A percentile compares a stretch with the other conserved stretches of the same genome.
phyloP scores from a whole-genome alignment of 2,113 vertebrate genomes.

The Copsychus sechellarum region DNA sequence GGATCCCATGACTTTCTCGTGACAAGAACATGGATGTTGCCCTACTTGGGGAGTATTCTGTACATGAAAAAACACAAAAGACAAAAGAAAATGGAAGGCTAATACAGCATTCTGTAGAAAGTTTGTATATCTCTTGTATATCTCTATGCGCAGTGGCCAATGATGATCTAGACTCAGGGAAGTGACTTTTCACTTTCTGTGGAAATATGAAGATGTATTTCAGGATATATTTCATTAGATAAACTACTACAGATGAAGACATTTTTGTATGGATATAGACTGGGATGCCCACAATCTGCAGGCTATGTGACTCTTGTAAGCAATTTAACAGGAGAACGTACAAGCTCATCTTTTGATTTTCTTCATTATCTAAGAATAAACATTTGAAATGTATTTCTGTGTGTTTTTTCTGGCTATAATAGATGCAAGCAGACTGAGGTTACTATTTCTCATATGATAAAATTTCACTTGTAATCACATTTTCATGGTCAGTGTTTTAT shows the following conservation, averaged over 20 bases:
- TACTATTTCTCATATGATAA: background rate
- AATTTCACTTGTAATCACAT: background rate
- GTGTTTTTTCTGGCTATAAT: background rate
- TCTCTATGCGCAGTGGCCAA: background rate
- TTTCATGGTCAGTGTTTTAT: slow-evolving; percentile 56
- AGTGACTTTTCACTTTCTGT: background rate
- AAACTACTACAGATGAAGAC: background rate
- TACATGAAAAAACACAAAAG: background rate
- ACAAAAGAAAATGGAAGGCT: background rate
- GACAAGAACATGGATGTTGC: background rate
- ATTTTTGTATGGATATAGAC: background rate
- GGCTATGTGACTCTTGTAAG: background rate
- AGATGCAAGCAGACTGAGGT: background rate
- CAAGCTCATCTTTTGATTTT: background rate
- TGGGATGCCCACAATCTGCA: background rate
- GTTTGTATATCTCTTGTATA: background rate
- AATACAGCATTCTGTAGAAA: background rate
- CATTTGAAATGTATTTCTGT: background rate
- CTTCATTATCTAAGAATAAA: background rate
- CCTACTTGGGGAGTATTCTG: background rate
- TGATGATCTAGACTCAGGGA: background rate
- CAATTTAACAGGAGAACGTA: background rate
- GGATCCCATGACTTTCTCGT: accelerated
- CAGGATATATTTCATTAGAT: background rate
- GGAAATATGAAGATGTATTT: background rate